Conservation (phyloP, 2,797 vertebrate genomes). For the Brachyrhaphis roseni region DNA sequence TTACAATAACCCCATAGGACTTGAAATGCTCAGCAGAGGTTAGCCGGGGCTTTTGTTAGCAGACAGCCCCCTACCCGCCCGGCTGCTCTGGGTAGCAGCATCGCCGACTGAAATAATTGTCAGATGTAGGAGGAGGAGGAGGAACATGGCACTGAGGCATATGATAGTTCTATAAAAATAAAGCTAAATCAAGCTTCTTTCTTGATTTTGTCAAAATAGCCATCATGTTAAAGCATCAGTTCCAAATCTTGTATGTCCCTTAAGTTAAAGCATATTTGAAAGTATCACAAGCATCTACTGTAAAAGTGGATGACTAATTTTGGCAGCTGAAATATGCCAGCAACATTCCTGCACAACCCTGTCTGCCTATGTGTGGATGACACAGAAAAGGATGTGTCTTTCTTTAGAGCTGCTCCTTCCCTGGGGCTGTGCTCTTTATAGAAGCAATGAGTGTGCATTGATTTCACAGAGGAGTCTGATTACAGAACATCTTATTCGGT, state of each 20-base stretch:
- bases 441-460: slow-evolving; percentile 33
- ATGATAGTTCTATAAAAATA: slow-evolving; percentile 4
- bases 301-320: slow-evolving; percentile 30
- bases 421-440: slow-evolving; percentile 38
- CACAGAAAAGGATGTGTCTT: slow-evolving; percentile 35
- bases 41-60: slow-evolving; percentile 20
- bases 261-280: slow-evolving; percentile 4
- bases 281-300: slow-evolving; percentile 1
- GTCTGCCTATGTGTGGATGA: slow-evolving; percentile 22
- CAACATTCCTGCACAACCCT: slow-evolving; percentile 22
- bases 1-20: slow-evolving; percentile 19
- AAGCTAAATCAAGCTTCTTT: slow-evolving; percentile 23
- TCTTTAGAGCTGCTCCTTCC: slow-evolving; percentile 31
- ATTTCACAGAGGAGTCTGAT: slow-evolving; percentile 26
- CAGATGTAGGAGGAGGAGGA: slow-evolving; percentile 29
- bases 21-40: slow-evolving; percentile 27
- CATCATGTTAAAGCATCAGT: slow-evolving; percentile 5
- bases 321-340: slow-evolving; percentile 18
- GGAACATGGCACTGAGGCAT: slow-evolving; percentile 15
- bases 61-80: neutral
- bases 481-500: slow-evolving; percentile 15
- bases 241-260: neutral
- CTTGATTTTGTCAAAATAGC: neutral
- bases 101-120: slow-evolving; percentile 33
- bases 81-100: slow-evolving; percentile 8